These are phyloP conservation scores for Trachemys scripta DNA, from an alignment of 2,113 vertebrate species.

Conservation along the genomic window DNA sequence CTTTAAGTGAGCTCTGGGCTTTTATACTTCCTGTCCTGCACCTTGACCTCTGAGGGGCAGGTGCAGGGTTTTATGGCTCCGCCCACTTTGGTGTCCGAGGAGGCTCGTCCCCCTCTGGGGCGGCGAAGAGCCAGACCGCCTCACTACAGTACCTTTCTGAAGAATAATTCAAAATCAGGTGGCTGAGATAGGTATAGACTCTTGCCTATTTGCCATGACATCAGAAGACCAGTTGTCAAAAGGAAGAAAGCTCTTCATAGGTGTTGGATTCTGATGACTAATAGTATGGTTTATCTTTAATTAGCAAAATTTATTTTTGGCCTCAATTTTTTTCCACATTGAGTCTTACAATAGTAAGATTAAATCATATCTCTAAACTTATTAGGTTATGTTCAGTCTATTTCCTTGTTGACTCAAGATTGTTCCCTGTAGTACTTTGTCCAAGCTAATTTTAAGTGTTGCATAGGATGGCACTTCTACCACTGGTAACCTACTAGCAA, in stretches of 20 bases:
- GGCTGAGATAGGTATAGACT: background rate
- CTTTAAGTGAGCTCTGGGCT: too few species aligned
- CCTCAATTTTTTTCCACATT: background rate
- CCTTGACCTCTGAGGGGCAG: too few species aligned
- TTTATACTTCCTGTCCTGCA: too few species aligned
- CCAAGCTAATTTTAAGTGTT: background rate
- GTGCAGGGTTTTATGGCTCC: too few species aligned
- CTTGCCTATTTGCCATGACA: background rate
- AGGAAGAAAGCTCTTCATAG: background rate
- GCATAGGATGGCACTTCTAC: background rate
- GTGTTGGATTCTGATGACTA: fast-evolving
- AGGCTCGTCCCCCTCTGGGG: too few species aligned
- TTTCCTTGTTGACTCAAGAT: background rate
- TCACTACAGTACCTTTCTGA: background rate
- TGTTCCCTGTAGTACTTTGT: background rate
- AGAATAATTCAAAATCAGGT: background rate
- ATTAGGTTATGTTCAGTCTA: background rate
- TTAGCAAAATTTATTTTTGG: background rate
- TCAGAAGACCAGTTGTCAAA: background rate
- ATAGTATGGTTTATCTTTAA: background rate
- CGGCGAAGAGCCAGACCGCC: too few species aligned
- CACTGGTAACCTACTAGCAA: background rate
- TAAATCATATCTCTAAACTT: fast-evolving
- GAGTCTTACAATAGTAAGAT: background rate
- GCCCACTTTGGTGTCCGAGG: too few species aligned